Conservation (phyloP, 2,888 invertebrate species). For the Habrosyne pyritoides region DNA sequence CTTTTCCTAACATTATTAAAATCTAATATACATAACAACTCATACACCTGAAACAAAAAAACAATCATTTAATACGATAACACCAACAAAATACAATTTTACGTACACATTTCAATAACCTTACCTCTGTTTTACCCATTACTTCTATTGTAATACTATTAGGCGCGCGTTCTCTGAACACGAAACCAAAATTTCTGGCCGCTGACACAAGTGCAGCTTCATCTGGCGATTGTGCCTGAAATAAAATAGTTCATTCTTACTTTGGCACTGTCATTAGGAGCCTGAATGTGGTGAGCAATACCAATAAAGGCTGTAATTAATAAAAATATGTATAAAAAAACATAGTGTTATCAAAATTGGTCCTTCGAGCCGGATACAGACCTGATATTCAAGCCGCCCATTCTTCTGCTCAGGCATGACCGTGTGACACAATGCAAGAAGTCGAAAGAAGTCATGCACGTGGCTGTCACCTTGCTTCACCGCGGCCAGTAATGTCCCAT, state of each 20-base stretch:
- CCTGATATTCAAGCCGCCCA: constrained; percentile 91
- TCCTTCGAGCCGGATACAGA: constrained; percentile 21
- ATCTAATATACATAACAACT: constrained; percentile 98
- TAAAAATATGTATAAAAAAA: background rate
- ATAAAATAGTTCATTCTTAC: constrained; percentile 23
- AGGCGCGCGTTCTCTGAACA: constrained; percentile 96
- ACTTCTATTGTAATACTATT: constrained; percentile 96
- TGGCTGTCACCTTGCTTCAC: constrained; percentile 89
- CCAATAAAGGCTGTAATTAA: background rate
- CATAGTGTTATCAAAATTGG: background rate
- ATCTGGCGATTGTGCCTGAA: constrained; percentile 98
- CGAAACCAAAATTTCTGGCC: constrained; percentile 99
- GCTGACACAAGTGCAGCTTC: constrained; percentile 98
- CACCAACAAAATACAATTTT: background rate
- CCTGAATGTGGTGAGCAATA: background rate
- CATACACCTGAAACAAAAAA: constrained; percentile 89
- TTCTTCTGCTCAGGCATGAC: constrained; percentile 98
- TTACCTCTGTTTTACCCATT: constrained; percentile 89
- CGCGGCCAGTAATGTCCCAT: constrained; percentile 91
- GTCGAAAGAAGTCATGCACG: constrained; percentile 94
- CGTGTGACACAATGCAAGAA: constrained; percentile 98
- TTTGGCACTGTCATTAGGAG: background rate
- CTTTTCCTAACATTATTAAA: constrained; percentile 99
- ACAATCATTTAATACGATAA: constrained; percentile 14
- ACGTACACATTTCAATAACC: constrained; percentile 4